These are phyloP conservation scores for Saturnia pavonia DNA, from an alignment of 2,888 invertebrate species.

Conservation along the genomic window DNA sequence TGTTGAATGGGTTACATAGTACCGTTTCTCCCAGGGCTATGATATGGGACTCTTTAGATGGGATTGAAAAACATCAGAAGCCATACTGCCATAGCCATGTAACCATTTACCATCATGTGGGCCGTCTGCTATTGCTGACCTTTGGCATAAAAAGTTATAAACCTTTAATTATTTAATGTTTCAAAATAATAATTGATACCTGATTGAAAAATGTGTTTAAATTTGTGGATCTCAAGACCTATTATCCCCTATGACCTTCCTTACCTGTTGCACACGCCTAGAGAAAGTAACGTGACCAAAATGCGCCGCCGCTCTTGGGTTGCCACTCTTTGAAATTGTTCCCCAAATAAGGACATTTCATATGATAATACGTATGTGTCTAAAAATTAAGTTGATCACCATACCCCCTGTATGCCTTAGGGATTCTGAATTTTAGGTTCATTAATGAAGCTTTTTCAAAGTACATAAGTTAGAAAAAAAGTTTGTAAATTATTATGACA, in stretches of 20 bases:
- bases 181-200: neutral
- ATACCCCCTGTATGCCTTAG: neutral
- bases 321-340: slow-evolving; percentile 39
- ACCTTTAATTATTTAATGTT: neutral
- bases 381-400: neutral
- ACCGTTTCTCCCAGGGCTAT: no score
- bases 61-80: no score
- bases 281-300: slow-evolving; percentile 68
- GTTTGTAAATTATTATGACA: neutral
- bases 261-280: slow-evolving; percentile 74
- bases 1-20: no score
- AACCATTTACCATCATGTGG: no score
- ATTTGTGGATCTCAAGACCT: slow-evolving; percentile 44
- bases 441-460: no score
- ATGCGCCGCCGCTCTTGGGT: slow-evolving; percentile 64
- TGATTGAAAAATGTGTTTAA: slow-evolving; percentile 21
- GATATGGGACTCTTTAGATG: no score
- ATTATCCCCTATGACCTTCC: slow-evolving; percentile 60
- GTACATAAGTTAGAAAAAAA: neutral
- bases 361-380: neutral
- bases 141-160: neutral
- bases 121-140: no score
- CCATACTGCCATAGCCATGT: no score
- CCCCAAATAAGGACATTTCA: slow-evolving; percentile 18
- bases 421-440: neutral